Base-by-base conservation (phyloP, 2,797 vertebrate genomes). In the Semaprochilodus insignis region DNA sequence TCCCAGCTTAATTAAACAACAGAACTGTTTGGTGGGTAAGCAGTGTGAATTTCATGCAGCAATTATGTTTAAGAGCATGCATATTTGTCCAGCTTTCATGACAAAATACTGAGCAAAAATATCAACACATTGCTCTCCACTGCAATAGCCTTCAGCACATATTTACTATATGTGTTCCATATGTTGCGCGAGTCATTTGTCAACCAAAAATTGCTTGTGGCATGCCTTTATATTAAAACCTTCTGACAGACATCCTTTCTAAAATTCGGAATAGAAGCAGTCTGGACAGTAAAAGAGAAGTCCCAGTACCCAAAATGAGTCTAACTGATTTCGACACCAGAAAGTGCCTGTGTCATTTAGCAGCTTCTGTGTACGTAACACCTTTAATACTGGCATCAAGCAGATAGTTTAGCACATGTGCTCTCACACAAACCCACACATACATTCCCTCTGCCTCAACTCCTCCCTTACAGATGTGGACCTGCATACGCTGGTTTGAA, bases 401-500 rank as follows among this genome's bases (percentile, higher is more conserved):
- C 10, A 27, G 7, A 11, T 27, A 16, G 27, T 60, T 73, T 59
- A 67, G 66, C 36, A 78, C 36, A 62, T 82, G 69, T 57, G 54
- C 71, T 62, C 36, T 31, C n/a, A 60, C 31, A 44, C 69, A 62
- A 52, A 52, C 34, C 80, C 16, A 79, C 10, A 21, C 17, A 21
- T 11, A 77, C 81, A n/a, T 66, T 71, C 67, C 44, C 44, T 62
- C 69, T 65, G 13, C 66, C 25, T 62, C 21, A 0, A 72, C 51
- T 57, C n/a, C 44, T 55, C 60, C 10, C 69, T 57, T 8, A 19
- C 81, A 86, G 84, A 89, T 83, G 83, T 63, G 54, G 77, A 74
- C 48, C 77, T 88, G 83, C 87, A 81, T 85, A 78, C 59, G 78
- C 59, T 40, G 31, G 59, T 63, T 80, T 74, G 71, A 79, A 83